A percentile compares a stretch with the other conserved stretches of the same genome.
Conservation (phyloP, 2,113 vertebrate genomes). For the Actinemys pallida region DNA sequence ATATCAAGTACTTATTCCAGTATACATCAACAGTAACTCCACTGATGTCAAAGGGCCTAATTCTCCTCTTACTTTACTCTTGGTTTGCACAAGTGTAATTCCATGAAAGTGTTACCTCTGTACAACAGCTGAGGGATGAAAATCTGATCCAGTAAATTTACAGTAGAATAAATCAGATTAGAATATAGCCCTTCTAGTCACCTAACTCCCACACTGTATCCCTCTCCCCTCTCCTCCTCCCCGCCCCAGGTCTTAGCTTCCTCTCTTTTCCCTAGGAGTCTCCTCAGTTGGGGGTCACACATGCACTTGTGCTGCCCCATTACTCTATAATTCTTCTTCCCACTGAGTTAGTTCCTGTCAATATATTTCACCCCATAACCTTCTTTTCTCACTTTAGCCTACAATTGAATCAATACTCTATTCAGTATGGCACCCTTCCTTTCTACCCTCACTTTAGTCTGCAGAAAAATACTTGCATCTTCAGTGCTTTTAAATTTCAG, state of each 20-base stretch:
- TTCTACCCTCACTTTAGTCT: background rate
- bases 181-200: background rate
- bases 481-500: background rate
- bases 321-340: background rate
- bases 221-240: background rate
- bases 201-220: background rate
- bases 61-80: background rate
- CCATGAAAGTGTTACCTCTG: background rate
- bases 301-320: background rate
- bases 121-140: background rate
- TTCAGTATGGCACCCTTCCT: background rate
- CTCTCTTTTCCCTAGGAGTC: background rate
- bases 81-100: background rate
- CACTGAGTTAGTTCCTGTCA: background rate
- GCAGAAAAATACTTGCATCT: background rate
- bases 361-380: background rate
- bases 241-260: background rate
- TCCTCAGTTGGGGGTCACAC: background rate
- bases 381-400: conserved; percentile 13
- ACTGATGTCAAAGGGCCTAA: background rate
- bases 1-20: background rate
- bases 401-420: background rate
- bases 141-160: background rate
- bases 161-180: background rate
- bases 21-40: background rate